These are phyloP conservation scores for Archaeoteleia sp. DNA, from an alignment of 2,888 invertebrate genomes.

Conservation along the genomic window DNA sequence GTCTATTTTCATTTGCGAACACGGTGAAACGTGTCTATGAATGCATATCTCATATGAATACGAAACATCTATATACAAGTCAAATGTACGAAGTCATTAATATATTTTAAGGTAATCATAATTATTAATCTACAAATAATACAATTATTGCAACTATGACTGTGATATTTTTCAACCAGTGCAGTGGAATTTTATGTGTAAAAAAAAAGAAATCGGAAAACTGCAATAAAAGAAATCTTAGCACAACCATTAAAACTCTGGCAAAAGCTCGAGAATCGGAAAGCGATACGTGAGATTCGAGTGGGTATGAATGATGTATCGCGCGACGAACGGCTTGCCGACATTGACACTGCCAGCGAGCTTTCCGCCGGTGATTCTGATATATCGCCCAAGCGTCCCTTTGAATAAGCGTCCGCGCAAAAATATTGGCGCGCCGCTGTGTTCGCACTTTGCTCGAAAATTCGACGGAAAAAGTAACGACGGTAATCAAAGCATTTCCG, in stretches of 20 bases:
- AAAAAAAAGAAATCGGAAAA: no score
- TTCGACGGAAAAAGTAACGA: constrained; percentile 26
- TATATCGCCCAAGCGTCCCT: constrained; percentile 21
- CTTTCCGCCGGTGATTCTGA: constrained; percentile 38
- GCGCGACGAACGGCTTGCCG: constrained; percentile 30
- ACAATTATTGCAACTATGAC: no score
- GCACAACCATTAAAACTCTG: constrained; percentile 15
- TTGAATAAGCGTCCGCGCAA: constrained; percentile 31
- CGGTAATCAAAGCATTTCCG: constrained; percentile 28
- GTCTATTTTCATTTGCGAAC: no score
- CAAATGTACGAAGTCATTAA: no score
- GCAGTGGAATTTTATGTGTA: no score
- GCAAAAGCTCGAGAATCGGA: constrained; percentile 22
- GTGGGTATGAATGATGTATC: constrained; percentile 40
- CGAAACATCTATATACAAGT: no score
- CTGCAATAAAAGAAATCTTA: constrained; percentile 12
- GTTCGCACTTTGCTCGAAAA: constrained; percentile 23
- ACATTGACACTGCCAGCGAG: constrained; percentile 29
- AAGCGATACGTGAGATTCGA: constrained; percentile 33
- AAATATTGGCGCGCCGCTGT: constrained; percentile 14
- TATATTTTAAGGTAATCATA: no score
- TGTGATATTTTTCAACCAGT: no score
- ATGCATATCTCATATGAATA: no score
- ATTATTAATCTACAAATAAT: no score
- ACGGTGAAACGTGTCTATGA: no score